Conservation (phyloP, 2,888 invertebrate species). For the Hypercompe scribonia region DNA sequence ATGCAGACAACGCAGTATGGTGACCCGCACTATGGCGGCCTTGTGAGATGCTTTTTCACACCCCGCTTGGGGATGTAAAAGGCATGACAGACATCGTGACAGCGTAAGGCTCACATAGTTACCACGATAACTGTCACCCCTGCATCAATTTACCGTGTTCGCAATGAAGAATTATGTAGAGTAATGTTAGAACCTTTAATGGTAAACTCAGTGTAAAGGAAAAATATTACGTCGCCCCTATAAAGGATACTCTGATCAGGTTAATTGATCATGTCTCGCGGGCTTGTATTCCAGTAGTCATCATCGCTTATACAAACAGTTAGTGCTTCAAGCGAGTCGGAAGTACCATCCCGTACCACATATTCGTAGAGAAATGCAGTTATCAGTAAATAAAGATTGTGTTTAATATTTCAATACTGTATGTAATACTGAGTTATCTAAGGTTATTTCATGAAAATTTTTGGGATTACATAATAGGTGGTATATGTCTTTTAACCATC, state of each 20-base stretch:
- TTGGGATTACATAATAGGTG: no score
- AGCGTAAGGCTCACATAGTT: no score
- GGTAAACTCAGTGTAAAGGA: neutral
- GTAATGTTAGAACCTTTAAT: neutral
- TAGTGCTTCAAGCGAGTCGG: neutral
- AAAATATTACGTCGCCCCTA: neutral
- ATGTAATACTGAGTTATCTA: neutral
- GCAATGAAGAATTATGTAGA: neutral
- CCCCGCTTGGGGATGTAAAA: no score
- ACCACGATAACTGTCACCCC: no score
- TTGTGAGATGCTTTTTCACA: no score
- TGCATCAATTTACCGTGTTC: neutral
- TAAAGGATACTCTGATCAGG: neutral
- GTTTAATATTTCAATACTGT: neutral
- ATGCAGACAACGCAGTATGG: no score
- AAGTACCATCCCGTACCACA: no score
- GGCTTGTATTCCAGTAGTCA: neutral
- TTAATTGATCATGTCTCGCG: neutral
- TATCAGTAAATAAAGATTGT: neutral
- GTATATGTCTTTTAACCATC: neutral
- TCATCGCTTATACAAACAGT: neutral
- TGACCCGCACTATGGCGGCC: no score
- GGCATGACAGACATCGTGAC: no score
- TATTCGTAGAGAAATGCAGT: no score
- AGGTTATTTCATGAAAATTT: neutral